Conservation (phyloP, 2,113 vertebrate genomes). For the Rutilus rutilus region DNA sequence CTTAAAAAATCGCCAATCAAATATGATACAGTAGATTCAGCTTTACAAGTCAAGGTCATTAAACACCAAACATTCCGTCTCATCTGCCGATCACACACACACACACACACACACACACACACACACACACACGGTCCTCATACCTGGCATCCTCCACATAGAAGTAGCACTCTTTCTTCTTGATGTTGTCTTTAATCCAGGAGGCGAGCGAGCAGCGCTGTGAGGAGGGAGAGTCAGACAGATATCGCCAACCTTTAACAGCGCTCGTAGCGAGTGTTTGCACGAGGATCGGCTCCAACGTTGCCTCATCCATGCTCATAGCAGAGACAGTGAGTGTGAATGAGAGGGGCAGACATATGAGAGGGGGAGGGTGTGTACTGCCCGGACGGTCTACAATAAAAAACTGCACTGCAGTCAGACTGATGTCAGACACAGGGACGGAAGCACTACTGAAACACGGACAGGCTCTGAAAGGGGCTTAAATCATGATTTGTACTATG, state of each 20-base stretch:
- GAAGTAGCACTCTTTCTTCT: slow-evolving; percentile 86
- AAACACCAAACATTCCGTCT: not conserved
- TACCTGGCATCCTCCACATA: slow-evolving; percentile 78
- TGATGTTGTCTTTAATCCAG: slow-evolving; percentile 85
- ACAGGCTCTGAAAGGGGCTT: not conserved
- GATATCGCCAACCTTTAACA: slow-evolving; percentile 41
- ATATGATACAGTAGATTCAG: not conserved
- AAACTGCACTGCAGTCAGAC: slow-evolving; percentile 58
- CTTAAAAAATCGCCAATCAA: not conserved
- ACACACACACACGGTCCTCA: not conserved
- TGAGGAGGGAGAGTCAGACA: slow-evolving; percentile 59
- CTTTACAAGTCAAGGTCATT: not conserved
- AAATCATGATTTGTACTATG: not conserved
- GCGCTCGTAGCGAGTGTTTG: slow-evolving; percentile 24
- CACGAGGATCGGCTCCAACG: slow-evolving; percentile 11
- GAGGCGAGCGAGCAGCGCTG: slow-evolving; percentile 67
- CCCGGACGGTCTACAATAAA: not conserved
- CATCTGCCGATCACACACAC: no score
- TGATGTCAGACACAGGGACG: slow-evolving; percentile 57
- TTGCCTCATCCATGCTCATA: slow-evolving; percentile 57
- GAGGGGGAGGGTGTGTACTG: not conserved
- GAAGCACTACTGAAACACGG: not conserved
- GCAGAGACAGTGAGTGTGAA: slow-evolving; percentile 2
- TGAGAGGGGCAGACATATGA: not conserved
- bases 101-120: not conserved